phyloP scores from a whole-genome alignment of 2,888 invertebrate species.

The Troglohyphantes excavatus region DNA sequence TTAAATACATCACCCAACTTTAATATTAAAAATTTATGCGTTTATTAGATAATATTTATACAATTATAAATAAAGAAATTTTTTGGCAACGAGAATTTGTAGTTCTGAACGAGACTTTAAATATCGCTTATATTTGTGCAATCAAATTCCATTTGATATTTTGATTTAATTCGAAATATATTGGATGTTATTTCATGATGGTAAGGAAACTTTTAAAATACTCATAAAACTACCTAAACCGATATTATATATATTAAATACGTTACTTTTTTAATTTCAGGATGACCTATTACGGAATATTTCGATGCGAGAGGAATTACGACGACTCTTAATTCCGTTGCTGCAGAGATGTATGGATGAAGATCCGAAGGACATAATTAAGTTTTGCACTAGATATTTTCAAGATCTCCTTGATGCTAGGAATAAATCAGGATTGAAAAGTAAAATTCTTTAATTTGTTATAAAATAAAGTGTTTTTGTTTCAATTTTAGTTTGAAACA shows the following conservation, averaged over 20 bases:
- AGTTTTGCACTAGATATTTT: slow-evolving; percentile 35
- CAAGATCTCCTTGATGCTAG: slow-evolving; percentile 7
- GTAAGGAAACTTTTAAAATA: not conserved
- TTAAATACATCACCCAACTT: too few relatives aligned
- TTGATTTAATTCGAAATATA: not conserved
- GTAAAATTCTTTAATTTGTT: not conserved
- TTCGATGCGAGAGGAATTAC: slow-evolving; percentile 16
- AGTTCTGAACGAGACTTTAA: not conserved
- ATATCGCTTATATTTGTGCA: not conserved
- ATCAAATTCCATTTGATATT: not conserved
- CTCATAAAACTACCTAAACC: not conserved
- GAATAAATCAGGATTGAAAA: not conserved
- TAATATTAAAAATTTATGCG: too few relatives aligned
- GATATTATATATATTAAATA: too few relatives aligned
- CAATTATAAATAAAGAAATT: not conserved
- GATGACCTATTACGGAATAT: not conserved
- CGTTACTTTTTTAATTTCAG: not conserved
- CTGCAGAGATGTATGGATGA: slow-evolving; percentile 8
- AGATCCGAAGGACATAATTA: slow-evolving; percentile 12
- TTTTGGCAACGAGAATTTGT: slow-evolving; percentile 1
- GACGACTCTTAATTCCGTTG: slow-evolving; percentile 19
- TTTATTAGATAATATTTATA: too few relatives aligned
- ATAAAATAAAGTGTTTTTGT: too few relatives aligned
- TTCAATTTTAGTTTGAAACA: too few relatives aligned
- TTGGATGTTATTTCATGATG: not conserved